Conservation (phyloP, 2,113 vertebrate species). For the Holacanthus passer region DNA sequence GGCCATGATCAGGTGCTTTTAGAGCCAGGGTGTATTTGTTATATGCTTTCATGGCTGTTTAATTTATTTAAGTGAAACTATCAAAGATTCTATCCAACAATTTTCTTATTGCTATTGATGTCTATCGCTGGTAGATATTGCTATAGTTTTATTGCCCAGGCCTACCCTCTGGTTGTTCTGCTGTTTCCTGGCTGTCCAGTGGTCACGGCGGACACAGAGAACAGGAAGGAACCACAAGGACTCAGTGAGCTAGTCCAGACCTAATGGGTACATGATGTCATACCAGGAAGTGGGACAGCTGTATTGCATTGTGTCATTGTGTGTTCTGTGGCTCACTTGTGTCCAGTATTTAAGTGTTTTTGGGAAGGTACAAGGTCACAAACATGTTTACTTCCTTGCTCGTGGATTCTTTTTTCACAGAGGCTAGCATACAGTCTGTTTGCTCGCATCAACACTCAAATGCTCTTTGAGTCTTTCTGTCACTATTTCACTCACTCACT, state of each 20-base stretch:
- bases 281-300: constrained; percentile 75
- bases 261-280: constrained; percentile 81
- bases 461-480: constrained; percentile 18
- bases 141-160: no score
- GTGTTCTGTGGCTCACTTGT: constrained; percentile 45
- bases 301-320: constrained; percentile 80
- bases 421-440: background rate
- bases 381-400: constrained; percentile 48
- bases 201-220: constrained; percentile 55
- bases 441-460: background rate
- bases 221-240: constrained; percentile 77
- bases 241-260: constrained; percentile 53
- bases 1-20: background rate
- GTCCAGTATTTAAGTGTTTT: constrained; percentile 41
- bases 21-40: no score
- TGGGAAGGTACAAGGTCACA: constrained; percentile 54
- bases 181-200: constrained; percentile 71
- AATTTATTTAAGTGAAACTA: no score
- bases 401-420: constrained; percentile 29
- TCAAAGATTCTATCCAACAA: no score
- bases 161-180: constrained; percentile 52
- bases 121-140: no score
- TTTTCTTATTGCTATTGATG: no score
- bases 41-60: no score
- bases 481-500: constrained; percentile 7